A percentile compares a stretch with the other conserved stretches of the same genome.
Conservation (phyloP, 2,797 vertebrate species). For the Diplodus puntazzo region DNA sequence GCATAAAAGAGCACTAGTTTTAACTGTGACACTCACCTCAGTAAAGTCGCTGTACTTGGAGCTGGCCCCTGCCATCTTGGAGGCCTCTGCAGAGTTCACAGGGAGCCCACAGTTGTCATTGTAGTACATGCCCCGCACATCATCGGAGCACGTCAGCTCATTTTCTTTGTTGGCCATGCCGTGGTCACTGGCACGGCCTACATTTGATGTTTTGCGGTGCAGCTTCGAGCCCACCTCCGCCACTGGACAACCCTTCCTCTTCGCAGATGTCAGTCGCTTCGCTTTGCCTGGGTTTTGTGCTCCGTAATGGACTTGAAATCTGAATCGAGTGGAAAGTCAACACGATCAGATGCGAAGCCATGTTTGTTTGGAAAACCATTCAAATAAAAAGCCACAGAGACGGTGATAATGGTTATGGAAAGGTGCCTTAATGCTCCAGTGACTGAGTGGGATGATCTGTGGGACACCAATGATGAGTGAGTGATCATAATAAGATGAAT, state of each 20-base stretch:
- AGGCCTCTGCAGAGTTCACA: constrained; percentile 85
- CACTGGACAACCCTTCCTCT: constrained; percentile 87
- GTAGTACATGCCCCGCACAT: constrained; percentile 76
- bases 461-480: constrained; percentile 51
- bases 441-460: constrained; percentile 61
- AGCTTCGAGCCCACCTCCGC: constrained; percentile 86
- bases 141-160: constrained; percentile 93
- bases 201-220: constrained; percentile 86
- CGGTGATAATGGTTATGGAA: constrained; percentile 57
- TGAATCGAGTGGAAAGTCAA: constrained; percentile 65
- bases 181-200: constrained; percentile 89
- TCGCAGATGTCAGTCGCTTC: constrained; percentile 86
- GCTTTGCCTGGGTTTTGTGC: constrained; percentile 85
- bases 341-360: background rate
- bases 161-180: constrained; percentile 99
- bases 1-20: background rate
- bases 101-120: constrained; percentile 80
- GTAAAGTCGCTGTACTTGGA: constrained; percentile 94
- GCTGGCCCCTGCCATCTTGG: constrained; percentile 93
- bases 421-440: constrained; percentile 63
- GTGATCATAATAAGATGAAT: constrained; percentile 55
- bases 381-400: constrained; percentile 28
- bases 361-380: background rate
- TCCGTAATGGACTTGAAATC: constrained; percentile 89
- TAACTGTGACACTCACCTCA: constrained; percentile 85